Base-by-base conservation (phyloP, 1,140 invertebrate genomes). In the Brachionus sp. region DNA sequence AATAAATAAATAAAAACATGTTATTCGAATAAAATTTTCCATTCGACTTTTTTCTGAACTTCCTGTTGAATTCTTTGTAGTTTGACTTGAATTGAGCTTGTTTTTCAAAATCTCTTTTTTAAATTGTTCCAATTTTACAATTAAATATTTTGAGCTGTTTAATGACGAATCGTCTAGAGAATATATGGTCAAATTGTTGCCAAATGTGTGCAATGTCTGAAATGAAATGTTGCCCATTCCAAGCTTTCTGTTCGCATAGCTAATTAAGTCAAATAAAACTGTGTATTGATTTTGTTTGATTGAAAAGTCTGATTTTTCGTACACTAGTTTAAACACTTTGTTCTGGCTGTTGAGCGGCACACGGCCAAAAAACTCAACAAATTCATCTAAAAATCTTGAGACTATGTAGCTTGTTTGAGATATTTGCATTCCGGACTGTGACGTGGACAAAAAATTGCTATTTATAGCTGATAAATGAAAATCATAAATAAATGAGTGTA, bases 401-500 rank as follows among this genome's bases (percentile, higher is more conserved):
- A 66, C 35, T 42, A 80, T 70, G 37, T 70, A 70, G 13, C 33
- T 39, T 13, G 66, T 70, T 7, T 70, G 66, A 7, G 66, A 70
- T 70, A 70, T 70, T 39, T 70, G 66, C 66, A 70, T 66, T 29
- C 50, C 62, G 2, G 77, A 19, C 25, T 57, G 33, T 7, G 62
- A 66, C 4, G 46, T 37, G 10, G 77, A 62, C 25, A 62, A 37
- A 37, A 80, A 66, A 19, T 80, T 80, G 10, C 33, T 29, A n/a
- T 80, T 80, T 12, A 80, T 66, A 12, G 77, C 77, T 4, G 77
- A 80, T 10, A 80, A 37, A 39, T 80, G 77, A 57, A 66, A 62
- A 44, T 80, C 77, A 19, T 80, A 80, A n/a, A 80, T 66, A 62
- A 80, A 80, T n/a, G 77, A 80, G 9, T 80, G 77, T 5, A 80